phyloP scores from a whole-genome alignment of 1,140 invertebrate genomes.

The Drosophila lini region DNA sequence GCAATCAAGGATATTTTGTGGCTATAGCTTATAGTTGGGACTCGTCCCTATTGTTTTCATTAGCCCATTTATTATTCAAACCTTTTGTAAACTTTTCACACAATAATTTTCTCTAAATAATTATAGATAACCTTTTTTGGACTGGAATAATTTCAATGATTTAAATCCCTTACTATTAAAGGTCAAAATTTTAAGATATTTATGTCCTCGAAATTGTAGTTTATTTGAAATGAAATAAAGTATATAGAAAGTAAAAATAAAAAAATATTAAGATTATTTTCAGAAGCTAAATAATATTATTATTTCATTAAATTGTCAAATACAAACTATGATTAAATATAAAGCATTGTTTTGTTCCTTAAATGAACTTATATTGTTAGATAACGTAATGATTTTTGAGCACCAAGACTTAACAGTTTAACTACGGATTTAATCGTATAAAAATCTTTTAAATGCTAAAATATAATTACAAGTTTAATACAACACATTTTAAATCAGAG shows the following conservation, averaged over 20 bases:
- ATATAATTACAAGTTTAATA: not conserved
- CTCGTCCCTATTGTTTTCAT: too few relatives aligned
- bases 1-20: not conserved
- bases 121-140: not conserved
- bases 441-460: not conserved
- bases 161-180: not conserved
- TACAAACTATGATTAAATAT: too few relatives aligned
- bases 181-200: too few relatives aligned
- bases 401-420: not conserved
- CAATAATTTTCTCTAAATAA: too few relatives aligned
- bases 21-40: not conserved
- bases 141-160: not conserved
- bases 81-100: not conserved
- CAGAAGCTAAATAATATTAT: too few relatives aligned
- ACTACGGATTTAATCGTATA: rapidly evolving
- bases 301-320: not conserved
- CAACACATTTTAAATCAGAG: not conserved
- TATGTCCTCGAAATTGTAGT: too few relatives aligned
- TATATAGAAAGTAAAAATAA: too few relatives aligned
- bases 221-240: too few relatives aligned
- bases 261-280: not conserved
- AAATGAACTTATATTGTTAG: not conserved
- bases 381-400: too few relatives aligned
- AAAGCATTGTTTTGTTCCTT: too few relatives aligned
- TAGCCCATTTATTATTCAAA: not conserved